These are phyloP conservation scores for Rhinichthys klamathensis DNA, from an alignment of 2,113 vertebrate species.

Conservation along the genomic window DNA sequence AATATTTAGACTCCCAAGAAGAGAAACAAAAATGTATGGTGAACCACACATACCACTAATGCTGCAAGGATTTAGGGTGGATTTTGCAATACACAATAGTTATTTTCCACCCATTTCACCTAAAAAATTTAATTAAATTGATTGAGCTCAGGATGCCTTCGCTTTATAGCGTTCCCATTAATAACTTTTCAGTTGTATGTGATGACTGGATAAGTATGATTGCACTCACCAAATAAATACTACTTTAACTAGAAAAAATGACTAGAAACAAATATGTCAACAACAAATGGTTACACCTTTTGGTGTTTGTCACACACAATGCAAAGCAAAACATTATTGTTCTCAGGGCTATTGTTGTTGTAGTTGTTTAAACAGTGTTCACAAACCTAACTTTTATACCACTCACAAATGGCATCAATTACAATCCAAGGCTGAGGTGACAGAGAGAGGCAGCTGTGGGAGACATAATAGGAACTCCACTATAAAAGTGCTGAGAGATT, in stretches of 20 bases:
- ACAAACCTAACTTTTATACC: not conserved
- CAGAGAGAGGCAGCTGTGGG: not conserved
- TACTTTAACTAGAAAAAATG: not conserved
- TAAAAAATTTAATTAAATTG: not conserved
- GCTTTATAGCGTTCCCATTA: not conserved
- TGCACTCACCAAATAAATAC: not conserved
- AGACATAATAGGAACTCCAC: not conserved
- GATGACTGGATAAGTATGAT: not conserved
- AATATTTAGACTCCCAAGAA: not conserved
- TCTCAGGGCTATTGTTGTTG: not conserved
- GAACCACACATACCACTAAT: not conserved
- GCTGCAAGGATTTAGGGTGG: not conserved
- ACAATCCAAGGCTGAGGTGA: not conserved
- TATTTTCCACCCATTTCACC: not conserved
- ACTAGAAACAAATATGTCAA: not conserved
- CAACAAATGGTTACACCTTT: slow-evolving; percentile 40
- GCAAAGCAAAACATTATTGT: not conserved
- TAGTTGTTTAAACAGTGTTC: slow-evolving; percentile 14
- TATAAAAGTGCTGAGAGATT: not conserved
- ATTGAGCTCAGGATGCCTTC: not conserved
- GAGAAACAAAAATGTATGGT: not conserved
- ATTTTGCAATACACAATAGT: slow-evolving; percentile 15
- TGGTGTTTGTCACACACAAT: slow-evolving; percentile 15
- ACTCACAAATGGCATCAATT: slow-evolving; percentile 7
- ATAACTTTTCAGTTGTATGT: not conserved